Conservation (phyloP, 2,113 vertebrate genomes). For the Phylloscopus whistleri region DNA sequence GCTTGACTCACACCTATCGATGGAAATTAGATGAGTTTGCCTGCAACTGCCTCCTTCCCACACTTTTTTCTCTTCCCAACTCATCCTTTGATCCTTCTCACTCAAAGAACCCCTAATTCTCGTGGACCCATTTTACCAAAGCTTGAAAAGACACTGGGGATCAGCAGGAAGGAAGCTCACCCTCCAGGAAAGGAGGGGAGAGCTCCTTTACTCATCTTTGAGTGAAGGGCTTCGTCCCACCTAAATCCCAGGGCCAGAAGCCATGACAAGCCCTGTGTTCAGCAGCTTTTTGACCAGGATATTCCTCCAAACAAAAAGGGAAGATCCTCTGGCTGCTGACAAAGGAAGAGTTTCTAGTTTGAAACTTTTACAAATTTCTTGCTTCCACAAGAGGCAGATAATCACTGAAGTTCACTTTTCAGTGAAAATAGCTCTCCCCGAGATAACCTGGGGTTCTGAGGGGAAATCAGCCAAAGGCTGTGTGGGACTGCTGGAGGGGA, state of each 20-base stretch:
- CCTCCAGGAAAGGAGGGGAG: background rate
- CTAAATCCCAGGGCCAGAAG: background rate
- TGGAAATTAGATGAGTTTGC: background rate
- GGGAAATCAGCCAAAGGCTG: fast-evolving
- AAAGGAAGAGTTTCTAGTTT: background rate
- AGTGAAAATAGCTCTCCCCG: background rate
- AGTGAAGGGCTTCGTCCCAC: background rate
- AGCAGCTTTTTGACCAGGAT: background rate
- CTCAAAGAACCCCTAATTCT: background rate
- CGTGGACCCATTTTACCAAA: background rate
- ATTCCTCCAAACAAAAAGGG: background rate
- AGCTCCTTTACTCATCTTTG: background rate
- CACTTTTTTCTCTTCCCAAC: background rate
- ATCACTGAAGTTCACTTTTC: background rate
- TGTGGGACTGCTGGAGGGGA: background rate
- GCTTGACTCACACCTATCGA: background rate
- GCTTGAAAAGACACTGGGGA: fast-evolving
- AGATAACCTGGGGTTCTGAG: background rate
- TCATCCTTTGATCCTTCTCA: background rate
- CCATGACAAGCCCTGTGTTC: background rate
- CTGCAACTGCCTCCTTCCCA: background rate
- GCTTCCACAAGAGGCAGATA: background rate
- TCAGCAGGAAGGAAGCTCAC: background rate
- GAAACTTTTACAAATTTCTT: background rate
- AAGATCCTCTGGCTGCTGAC: fast-evolving